phyloP scores from a whole-genome alignment of 2,888 invertebrate species.

The Mythimna ferrago region DNA sequence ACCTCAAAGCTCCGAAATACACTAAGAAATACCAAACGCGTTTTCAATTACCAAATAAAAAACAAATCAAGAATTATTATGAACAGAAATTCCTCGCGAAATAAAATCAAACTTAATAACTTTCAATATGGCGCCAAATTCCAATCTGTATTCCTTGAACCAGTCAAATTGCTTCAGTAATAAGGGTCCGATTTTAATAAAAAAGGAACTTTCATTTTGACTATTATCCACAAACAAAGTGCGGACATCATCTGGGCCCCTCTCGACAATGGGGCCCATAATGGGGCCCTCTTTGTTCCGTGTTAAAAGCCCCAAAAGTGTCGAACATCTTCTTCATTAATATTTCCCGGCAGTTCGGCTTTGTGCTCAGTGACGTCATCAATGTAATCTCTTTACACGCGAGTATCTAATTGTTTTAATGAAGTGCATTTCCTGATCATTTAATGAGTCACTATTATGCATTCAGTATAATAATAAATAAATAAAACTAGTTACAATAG shows the following conservation, averaged over 20 bases:
- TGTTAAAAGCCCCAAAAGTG: slow-evolving; percentile 79
- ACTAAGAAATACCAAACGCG: not conserved
- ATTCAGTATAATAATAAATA: not conserved
- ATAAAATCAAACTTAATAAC: slow-evolving; percentile 78
- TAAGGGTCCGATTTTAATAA: slow-evolving; percentile 79
- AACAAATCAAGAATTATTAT: slow-evolving; percentile 54
- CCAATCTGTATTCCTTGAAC: slow-evolving; percentile 82
- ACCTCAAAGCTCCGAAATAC: not conserved
- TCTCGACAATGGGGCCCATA: slow-evolving; percentile 65
- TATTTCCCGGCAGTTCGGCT: slow-evolving; percentile 68
- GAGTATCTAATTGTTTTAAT: slow-evolving; percentile 36
- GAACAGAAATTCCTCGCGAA: slow-evolving; percentile 56
- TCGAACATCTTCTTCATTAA: slow-evolving; percentile 86
- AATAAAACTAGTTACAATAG: not conserved
- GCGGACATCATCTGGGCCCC: slow-evolving; percentile 77
- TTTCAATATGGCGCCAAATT: slow-evolving; percentile 82
- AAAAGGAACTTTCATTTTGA: slow-evolving; percentile 69
- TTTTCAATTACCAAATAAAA: slow-evolving; percentile 50
- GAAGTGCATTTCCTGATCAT: slow-evolving; percentile 17
- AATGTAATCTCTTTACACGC: slow-evolving; percentile 62
- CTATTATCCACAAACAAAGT: slow-evolving; percentile 70
- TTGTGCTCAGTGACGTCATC: slow-evolving; percentile 54
- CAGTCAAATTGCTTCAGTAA: slow-evolving; percentile 84
- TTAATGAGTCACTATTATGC: not conserved
- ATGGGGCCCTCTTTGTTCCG: slow-evolving; percentile 78